These are phyloP conservation scores for Thunnus thynnus DNA, from an alignment of 2,113 vertebrate genomes.

Conservation along the genomic window DNA sequence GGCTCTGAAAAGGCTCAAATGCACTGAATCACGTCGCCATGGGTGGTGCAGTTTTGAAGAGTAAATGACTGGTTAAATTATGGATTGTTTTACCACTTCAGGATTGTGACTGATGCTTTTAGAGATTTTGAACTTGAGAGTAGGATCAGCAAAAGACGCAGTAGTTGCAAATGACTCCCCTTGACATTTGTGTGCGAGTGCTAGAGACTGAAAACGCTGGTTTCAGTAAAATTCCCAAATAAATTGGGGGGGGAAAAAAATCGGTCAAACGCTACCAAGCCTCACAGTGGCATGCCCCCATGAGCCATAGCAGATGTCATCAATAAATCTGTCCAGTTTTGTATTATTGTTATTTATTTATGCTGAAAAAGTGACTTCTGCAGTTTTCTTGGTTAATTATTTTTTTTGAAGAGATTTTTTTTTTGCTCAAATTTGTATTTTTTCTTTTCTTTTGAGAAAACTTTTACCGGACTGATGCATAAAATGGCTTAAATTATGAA, in stretches of 20 bases:
- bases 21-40: constrained; percentile 2
- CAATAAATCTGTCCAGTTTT: constrained; percentile 53
- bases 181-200: neutral
- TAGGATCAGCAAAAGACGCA: neutral
- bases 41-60: constrained; percentile 4
- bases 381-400: constrained; percentile 46
- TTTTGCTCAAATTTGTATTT: constrained; percentile 27
- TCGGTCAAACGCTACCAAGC: constrained; percentile 11
- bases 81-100: constrained; percentile 13
- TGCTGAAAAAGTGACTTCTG: constrained; percentile 59
- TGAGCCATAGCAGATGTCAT: constrained; percentile 65
- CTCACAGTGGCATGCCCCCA: constrained; percentile 40
- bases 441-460: constrained; percentile 18
- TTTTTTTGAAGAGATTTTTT: constrained; percentile 38
- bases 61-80: constrained; percentile 14
- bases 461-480: constrained; percentile 47
- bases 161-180: neutral
- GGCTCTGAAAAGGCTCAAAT: constrained; percentile 7
- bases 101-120: constrained; percentile 13
- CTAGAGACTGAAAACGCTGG: neutral
- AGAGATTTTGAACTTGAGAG: neutral
- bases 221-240: constrained; percentile 7
- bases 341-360: constrained; percentile 73
- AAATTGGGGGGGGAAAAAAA: neutral
- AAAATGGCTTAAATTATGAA: constrained; percentile 60